A percentile compares a stretch with the other conserved stretches of the same genome.
phyloP scores from a whole-genome alignment of 2,888 invertebrate species.

The Anagyrus pseudococci region DNA sequence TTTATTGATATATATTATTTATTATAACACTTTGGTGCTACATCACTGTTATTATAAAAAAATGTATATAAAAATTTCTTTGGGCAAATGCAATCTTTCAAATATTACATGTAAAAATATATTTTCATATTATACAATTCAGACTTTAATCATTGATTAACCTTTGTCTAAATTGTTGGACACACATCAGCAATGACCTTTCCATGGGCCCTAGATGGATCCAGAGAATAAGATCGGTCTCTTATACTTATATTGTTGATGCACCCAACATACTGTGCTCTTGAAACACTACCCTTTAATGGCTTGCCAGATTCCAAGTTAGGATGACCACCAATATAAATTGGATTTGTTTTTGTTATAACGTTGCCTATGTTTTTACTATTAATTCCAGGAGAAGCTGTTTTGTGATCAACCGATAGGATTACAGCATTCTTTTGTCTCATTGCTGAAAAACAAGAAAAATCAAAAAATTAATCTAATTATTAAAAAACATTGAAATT shows the following conservation, averaged over 20 bases:
- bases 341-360: conserved; percentile 77
- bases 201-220: conserved; percentile 70
- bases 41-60: conserved; percentile 36
- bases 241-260: conserved; percentile 75
- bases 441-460: conserved; percentile 66
- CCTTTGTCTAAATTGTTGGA: conserved; percentile 74
- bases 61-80: conserved; percentile 29
- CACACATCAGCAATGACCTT: conserved; percentile 81
- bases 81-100: conserved; percentile 27
- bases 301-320: conserved; percentile 47
- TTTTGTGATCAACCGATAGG: conserved; percentile 83
- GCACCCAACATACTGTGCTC: conserved; percentile 80
- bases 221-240: conserved; percentile 61
- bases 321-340: conserved; percentile 91
- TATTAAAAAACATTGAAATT: not conserved
- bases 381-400: conserved; percentile 77
- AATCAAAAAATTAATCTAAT: not conserved
- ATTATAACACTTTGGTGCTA: conserved; percentile 30
- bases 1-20: conserved; percentile 30
- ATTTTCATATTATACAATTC: conserved; percentile 13
- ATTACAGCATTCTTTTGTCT: conserved; percentile 92
- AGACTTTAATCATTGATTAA: conserved; percentile 12
- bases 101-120: conserved; percentile 17
- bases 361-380: conserved; percentile 70
- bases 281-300: conserved; percentile 73